Base-by-base conservation (phyloP, 2,113 vertebrate species). In the Platycercus adscitus region DNA sequence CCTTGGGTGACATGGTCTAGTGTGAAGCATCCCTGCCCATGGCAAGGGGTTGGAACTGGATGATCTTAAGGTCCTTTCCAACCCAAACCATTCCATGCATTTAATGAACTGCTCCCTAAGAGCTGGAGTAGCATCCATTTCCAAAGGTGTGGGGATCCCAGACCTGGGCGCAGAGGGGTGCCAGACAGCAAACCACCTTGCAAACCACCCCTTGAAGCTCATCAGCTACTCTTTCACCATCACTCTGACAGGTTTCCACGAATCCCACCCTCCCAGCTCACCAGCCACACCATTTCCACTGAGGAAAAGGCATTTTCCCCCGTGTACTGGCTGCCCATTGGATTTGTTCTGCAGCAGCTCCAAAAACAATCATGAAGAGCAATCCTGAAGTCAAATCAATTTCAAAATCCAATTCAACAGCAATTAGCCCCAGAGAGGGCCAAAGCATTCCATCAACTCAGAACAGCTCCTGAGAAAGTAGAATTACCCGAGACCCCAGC, bases 401-500 rank as follows among this genome's bases (percentile, higher is more conserved):
- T 20, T 50, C 44, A 33, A 68, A 91, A 71, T 8, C 25, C 47
- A 77, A 1, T 4, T 53, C 79, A 43, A 41, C 26, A 29, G 58
- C 39, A 39, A 65, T 37, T 60, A 68, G 43, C 26, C 55, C 65
- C n/a, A 20, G 31, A 0, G 0, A 82, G 41, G 15, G 37, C 52
- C 1, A 0, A 0, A 0, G 41, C 2, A 1, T 44, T 80, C 1
- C 0, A 31, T 10, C 9, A 1, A 26, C 68, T 80, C 24, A 1
- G 61, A 47, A 33, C 28, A 47, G 5, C 31, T 81, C 64, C 43
- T 9, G 35, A 50, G 53, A 91, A 89, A 19, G 18, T 26, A 86
- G 29, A 83, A 78, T 44, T 78, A 78, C 77, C 80, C 12, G 15
- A 69, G 28, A 18, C 4, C 25, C 39, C 64, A 6, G 5, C 1